Base-by-base conservation (phyloP, 1,140 invertebrate species). In the Melanaphis sacchari region DNA sequence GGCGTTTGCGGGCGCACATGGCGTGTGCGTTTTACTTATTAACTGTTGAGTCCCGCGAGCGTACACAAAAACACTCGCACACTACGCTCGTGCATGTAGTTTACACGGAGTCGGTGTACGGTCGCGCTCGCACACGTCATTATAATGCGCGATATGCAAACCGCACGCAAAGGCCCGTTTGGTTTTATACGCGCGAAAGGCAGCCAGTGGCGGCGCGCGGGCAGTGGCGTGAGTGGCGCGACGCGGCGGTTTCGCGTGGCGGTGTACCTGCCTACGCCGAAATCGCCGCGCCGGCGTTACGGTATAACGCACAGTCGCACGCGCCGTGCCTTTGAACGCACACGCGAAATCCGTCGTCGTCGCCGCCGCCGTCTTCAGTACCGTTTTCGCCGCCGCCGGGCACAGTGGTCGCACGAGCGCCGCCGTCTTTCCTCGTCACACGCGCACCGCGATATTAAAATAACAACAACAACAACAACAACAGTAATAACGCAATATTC, bases 11-110 rank as follows among this genome's bases (percentile, higher is more conserved):
- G 52, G 46, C 49, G 38, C 89, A 90, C 54, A 59, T 90, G 52
- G 89, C 89, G 89, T 90, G 89, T 52, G 43, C 88, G 88, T 90
- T 90, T 54, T 90, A 90, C 88, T 90, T 90, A 59, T 90, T 59
- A 90, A 90, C 88, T 90, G 88, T 90, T 90, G 88, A 90, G 88
- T 59, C 31, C 59, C 59, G 82, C 82, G 40, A 3, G 8, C 22
- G 9, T 11, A 41, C 22, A 21, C 8, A 24, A 7, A 11, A 21
- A 21, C 36, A 38, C 36, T 36, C 26, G 0, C 76, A 2, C n/a
- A 22, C 81, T 22, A 3, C 38, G 0, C n/a, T 0, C 2, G 9
- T 31, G 52, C 0, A 26, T 24, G 9, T 24, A 2, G 38, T 0
- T 2, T 11, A 41, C 38, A 84, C 38, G 11, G 3, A 40, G 59